Conservation (phyloP, 2,888 invertebrate genomes). For the Platycheirus albimanus region DNA sequence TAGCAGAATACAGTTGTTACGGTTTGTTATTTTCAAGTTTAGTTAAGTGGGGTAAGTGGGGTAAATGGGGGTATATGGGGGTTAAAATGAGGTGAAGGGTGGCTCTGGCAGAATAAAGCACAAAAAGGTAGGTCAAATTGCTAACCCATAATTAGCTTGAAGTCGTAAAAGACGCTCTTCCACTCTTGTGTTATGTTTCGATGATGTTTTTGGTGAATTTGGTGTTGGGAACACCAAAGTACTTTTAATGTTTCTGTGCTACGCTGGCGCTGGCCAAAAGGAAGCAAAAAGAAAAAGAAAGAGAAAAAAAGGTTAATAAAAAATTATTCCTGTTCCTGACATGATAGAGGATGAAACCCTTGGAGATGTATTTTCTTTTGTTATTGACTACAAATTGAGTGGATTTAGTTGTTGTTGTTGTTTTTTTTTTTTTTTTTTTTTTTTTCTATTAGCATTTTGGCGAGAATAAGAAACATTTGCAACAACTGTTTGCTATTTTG, state of each 20-base stretch:
- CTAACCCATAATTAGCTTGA: slow-evolving; percentile 70
- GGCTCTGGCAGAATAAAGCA: slow-evolving; percentile 15
- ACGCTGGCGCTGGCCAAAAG: slow-evolving; percentile 28
- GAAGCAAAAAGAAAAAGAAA: slow-evolving; percentile 6
- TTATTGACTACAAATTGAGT: slow-evolving; percentile 69
- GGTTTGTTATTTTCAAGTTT: slow-evolving; percentile 70
- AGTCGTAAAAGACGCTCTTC: slow-evolving; percentile 64
- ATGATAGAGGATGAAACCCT: slow-evolving; percentile 32
- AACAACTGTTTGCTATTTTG: slow-evolving; percentile 35
- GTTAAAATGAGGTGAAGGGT: not conserved
- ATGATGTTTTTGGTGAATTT: slow-evolving; percentile 51
- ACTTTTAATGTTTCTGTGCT: slow-evolving; percentile 56
- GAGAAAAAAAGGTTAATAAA: slow-evolving; percentile 57
- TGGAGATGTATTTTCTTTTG: slow-evolving; percentile 52
- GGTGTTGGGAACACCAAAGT: slow-evolving; percentile 13
- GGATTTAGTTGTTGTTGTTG: slow-evolving; percentile 29
- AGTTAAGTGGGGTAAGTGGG: slow-evolving; percentile 25
- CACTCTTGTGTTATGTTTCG: slow-evolving; percentile 37
- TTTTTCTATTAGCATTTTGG: no score
- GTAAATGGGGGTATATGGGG: no score
- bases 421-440: not conserved
- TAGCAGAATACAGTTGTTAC: slow-evolving; percentile 69
- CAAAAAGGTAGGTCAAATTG: slow-evolving; percentile 62
- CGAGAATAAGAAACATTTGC: slow-evolving; percentile 7
- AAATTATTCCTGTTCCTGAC: slow-evolving; percentile 61